These are phyloP conservation scores for Dinocampus coccinellae DNA, from an alignment of 2,888 invertebrate species.

Conservation along the genomic window DNA sequence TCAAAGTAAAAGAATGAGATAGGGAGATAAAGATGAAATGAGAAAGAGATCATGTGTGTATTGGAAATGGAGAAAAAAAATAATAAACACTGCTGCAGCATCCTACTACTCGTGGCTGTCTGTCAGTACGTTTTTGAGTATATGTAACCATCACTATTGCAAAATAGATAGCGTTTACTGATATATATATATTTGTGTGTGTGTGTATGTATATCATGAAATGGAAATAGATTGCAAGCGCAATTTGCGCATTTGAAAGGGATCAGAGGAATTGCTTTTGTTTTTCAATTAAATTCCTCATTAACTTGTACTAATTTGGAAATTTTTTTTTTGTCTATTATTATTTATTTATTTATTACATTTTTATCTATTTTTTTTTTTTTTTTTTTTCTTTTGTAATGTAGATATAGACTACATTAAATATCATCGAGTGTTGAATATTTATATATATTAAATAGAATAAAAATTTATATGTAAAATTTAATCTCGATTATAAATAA, in stretches of 20 bases:
- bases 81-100: slow-evolving; percentile 49
- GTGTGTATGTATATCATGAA: slow-evolving; percentile 15
- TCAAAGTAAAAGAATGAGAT: no score
- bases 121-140: slow-evolving; percentile 42
- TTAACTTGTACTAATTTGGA: slow-evolving; percentile 2
- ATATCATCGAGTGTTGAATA: no score
- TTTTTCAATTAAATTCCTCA: slow-evolving; percentile 25
- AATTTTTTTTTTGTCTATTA: not conserved
- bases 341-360: not conserved
- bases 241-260: slow-evolving; percentile 32
- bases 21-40: slow-evolving; percentile 25
- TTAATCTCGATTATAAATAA: not conserved
- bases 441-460: not conserved
- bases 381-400: no score
- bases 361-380: not conserved
- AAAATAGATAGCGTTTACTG: slow-evolving; percentile 45
- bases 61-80: slow-evolving; percentile 38
- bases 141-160: slow-evolving; percentile 42
- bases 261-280: slow-evolving; percentile 23
- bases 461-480: not conserved
- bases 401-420: no score
- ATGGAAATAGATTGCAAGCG: slow-evolving; percentile 26
- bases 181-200: slow-evolving; percentile 2
- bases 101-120: slow-evolving; percentile 56
- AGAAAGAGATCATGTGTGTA: not conserved